Percentiles rank a stretch among this genome's conserved stretches.
These are phyloP conservation scores for Myotis davidii DNA, from an alignment of 2,113 vertebrate species.

Conservation along the genomic window DNA sequence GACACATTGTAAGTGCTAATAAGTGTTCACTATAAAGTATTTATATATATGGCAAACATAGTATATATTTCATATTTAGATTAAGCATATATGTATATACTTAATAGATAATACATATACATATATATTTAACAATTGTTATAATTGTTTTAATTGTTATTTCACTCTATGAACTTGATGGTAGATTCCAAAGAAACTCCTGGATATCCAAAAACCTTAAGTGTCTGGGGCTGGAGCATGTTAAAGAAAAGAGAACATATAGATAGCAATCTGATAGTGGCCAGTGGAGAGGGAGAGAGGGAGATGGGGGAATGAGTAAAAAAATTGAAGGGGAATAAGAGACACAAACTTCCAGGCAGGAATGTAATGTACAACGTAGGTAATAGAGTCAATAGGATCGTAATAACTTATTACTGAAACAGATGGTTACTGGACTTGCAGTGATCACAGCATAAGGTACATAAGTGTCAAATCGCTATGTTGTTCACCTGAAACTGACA, in stretches of 20 bases:
- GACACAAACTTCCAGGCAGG: neutral
- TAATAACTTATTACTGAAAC: neutral
- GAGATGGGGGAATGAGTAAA: neutral
- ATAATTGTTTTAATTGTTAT: neutral
- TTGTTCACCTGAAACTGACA: neutral
- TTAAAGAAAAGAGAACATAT: neutral
- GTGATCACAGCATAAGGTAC: neutral
- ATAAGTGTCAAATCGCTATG: neutral
- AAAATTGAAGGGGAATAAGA: neutral
- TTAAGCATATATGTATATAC: neutral
- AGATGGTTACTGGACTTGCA: neutral
- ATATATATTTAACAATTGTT: slow-evolving; percentile 17
- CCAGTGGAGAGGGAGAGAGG: neutral
- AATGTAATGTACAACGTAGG: neutral
- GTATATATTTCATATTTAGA: neutral
- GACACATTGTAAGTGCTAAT: neutral
- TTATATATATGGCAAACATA: neutral
- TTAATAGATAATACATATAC: neutral
- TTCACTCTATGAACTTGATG: neutral
- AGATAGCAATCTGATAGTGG: neutral
- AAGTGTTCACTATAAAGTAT: neutral
- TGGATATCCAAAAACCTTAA: neutral
- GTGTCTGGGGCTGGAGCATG: neutral
- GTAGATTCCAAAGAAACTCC: neutral
- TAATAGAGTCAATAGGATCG: neutral